phyloP scores from a whole-genome alignment of 2,888 invertebrate species.

The Cheiracanthium punctorium region DNA sequence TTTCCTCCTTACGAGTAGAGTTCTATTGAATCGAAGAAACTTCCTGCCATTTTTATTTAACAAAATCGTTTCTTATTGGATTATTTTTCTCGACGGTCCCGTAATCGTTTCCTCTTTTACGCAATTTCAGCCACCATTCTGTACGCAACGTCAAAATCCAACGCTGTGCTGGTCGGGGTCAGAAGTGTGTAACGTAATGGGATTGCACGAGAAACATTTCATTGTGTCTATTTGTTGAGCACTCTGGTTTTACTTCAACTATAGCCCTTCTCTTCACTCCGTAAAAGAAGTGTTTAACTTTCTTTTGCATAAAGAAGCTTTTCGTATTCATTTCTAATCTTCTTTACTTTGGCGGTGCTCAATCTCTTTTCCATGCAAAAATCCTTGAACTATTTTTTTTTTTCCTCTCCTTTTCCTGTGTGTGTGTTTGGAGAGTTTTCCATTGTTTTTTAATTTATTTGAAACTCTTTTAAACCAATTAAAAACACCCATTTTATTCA shows the following conservation, averaged over 20 bases:
- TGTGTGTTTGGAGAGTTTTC: no score
- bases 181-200: not conserved
- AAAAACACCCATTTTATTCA: no score
- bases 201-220: not conserved
- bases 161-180: not conserved
- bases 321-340: no score
- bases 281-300: not conserved
- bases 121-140: slow-evolving; percentile 5
- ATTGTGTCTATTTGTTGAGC: not conserved
- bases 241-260: no score
- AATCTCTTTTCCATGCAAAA: not conserved
- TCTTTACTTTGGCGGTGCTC: no score
- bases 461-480: no score
- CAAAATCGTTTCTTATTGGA: slow-evolving; percentile 4
- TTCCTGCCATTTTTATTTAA: not conserved
- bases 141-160: not conserved
- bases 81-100: not conserved
- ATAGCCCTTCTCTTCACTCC: no score
- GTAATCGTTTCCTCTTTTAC: slow-evolving; percentile 27
- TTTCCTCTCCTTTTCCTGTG: no score
- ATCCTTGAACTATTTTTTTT: not conserved
- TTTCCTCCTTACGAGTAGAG: no score
- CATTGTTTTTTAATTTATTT: no score
- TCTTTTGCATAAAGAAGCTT: not conserved
- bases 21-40: not conserved